Percentiles rank a stretch among this genome's conserved stretches.
Evolutionary conservation across 2,113 vertebrate genomes (phyloP).

Genomic region (Lucifuga dentata): DNA sequence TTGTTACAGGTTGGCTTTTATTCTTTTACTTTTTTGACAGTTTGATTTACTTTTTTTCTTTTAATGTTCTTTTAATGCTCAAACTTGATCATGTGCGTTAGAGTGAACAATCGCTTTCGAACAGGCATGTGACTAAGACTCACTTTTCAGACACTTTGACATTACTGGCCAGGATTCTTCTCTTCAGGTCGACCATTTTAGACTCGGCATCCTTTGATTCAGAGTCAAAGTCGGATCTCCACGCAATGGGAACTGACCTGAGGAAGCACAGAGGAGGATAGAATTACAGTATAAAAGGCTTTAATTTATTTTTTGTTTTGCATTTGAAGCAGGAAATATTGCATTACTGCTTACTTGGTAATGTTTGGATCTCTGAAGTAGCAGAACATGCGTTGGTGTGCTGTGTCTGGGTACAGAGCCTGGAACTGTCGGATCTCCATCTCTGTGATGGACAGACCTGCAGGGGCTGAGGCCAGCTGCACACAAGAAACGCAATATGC

Average conservation of each 20-base stretch:
- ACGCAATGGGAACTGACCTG: slow-evolving; percentile 88
- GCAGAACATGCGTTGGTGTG: slow-evolving; percentile 79
- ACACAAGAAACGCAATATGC: not conserved
- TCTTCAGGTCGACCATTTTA: slow-evolving; percentile 84
- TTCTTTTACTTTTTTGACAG: too few species aligned
- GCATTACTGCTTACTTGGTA: slow-evolving; percentile 67
- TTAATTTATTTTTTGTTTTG: too few species aligned
- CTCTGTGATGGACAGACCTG: slow-evolving; percentile 88
- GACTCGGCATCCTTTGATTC: slow-evolving; percentile 85
- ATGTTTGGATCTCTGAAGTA: slow-evolving; percentile 86
- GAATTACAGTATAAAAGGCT: too few species aligned
- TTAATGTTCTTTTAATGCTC: too few species aligned
- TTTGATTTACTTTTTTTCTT: too few species aligned
- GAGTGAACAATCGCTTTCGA: too few species aligned
- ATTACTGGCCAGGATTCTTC: slow-evolving; percentile 58
- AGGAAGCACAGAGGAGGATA: not conserved
- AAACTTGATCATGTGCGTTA: too few species aligned
- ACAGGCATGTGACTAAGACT: slow-evolving; percentile 19
- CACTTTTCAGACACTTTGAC: slow-evolving; percentile 80
- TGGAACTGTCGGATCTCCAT: slow-evolving; percentile 90
- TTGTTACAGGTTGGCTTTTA: too few species aligned
- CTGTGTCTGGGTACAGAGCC: slow-evolving; percentile 70
- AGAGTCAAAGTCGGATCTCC: slow-evolving; percentile 85
- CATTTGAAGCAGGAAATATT: too few species aligned
- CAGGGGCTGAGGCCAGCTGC: slow-evolving; percentile 83